Evolutionary conservation across 1,140 invertebrate genomes (phyloP).

Genomic region (Heterodera schachtii): DNA sequence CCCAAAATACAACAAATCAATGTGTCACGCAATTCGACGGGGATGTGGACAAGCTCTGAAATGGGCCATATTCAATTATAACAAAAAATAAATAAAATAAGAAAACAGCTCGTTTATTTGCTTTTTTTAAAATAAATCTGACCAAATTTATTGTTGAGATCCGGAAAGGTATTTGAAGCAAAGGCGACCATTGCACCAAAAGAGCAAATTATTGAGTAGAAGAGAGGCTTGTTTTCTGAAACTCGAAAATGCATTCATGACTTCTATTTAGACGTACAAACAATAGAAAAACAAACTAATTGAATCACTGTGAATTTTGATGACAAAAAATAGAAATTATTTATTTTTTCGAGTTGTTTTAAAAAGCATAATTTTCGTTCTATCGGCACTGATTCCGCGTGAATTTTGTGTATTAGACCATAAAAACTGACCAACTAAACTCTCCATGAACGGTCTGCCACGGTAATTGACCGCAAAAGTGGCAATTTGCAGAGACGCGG

Average conservation of each 20-base stretch:
- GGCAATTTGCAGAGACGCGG: slow-evolving; percentile 91
- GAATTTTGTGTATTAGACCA: too few species aligned
- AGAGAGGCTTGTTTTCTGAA: slow-evolving; percentile 82
- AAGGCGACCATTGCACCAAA: slow-evolving; percentile 24
- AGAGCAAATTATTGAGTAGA: slow-evolving; percentile 73
- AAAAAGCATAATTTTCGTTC: too few species aligned
- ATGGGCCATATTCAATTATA: not conserved
- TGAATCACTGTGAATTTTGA: not conserved
- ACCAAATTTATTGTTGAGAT: slow-evolving; percentile 35
- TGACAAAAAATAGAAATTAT: too few species aligned
- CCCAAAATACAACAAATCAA: slow-evolving; percentile 65
- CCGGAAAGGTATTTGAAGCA: slow-evolving; percentile 26
- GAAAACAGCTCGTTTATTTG: too few species aligned
- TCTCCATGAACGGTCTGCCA: slow-evolving; percentile 98
- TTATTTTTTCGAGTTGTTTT: not conserved
- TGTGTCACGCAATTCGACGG: slow-evolving; percentile 67
- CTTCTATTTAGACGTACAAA: too few species aligned
- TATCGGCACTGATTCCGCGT: too few species aligned
- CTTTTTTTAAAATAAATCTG: not conserved
- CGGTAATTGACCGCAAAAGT: slow-evolving; percentile 99
- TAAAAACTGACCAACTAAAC: slow-evolving; percentile 70
- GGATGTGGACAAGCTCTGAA: slow-evolving; percentile 25
- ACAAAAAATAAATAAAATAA: not conserved
- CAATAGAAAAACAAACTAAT: too few species aligned
- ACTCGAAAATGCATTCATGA: too few species aligned